These are phyloP conservation scores for Zophobas atratus DNA, from an alignment of 1,140 invertebrate species.

Conservation along the genomic window DNA sequence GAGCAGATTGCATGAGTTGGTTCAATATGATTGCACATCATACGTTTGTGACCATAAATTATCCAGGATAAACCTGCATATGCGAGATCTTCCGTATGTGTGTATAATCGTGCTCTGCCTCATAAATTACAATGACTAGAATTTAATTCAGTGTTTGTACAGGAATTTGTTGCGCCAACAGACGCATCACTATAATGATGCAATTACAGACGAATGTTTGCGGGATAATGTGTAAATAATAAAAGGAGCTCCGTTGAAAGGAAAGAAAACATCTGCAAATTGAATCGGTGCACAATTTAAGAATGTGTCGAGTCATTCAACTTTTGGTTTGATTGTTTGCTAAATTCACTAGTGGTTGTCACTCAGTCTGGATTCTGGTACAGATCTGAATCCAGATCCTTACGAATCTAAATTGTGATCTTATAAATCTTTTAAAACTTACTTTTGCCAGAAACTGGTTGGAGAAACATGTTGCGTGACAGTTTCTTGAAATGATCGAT, in stretches of 20 bases:
- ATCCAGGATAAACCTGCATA: conserved; percentile 23
- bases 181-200: conserved; percentile 35
- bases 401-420: too few relatives aligned
- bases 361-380: too few relatives aligned
- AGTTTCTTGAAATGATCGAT: too few relatives aligned
- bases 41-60: conserved; percentile 4
- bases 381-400: too few relatives aligned
- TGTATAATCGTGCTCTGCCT: neutral
- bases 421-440: too few relatives aligned
- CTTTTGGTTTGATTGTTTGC: too few relatives aligned
- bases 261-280: neutral
- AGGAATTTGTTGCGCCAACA: conserved; percentile 31
- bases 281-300: neutral
- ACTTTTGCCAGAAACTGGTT: too few relatives aligned
- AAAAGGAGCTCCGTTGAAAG: neutral
- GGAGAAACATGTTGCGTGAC: too few relatives aligned
- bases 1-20: conserved; percentile 5
- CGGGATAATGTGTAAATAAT: neutral
- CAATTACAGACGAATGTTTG: conserved; percentile 2
- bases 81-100: conserved; percentile 32
- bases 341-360: too few relatives aligned
- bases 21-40: neutral
- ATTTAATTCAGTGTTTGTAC: conserved; percentile 22
- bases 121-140: conserved; percentile 29
- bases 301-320: too few relatives aligned